These are phyloP conservation scores for Seriola aureovittata DNA, from an alignment of 2,113 vertebrate species.

Conservation along the genomic window DNA sequence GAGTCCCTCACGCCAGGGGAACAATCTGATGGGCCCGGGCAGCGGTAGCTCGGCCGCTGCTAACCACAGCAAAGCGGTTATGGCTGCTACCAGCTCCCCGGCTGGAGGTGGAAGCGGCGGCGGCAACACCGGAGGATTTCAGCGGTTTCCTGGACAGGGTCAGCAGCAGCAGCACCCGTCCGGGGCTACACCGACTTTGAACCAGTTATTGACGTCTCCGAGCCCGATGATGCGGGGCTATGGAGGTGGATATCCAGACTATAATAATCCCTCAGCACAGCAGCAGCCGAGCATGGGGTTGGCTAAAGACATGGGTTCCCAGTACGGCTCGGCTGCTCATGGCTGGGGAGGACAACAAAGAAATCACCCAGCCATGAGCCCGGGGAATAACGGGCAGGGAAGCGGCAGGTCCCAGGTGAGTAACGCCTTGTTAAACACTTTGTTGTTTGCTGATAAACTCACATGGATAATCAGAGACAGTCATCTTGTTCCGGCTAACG, in stretches of 20 bases:
- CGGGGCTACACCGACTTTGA: slow-evolving; percentile 92
- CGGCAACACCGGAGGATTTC: slow-evolving; percentile 82
- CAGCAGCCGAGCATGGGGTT: slow-evolving; percentile 83
- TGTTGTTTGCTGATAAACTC: not conserved
- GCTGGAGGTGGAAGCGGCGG: slow-evolving; percentile 52
- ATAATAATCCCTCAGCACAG: slow-evolving; percentile 83
- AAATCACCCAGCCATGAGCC: slow-evolving; percentile 89
- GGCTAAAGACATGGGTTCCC: slow-evolving; percentile 89
- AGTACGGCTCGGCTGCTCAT: slow-evolving; percentile 88
- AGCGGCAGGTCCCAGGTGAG: slow-evolving; percentile 90
- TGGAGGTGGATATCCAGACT: slow-evolving; percentile 89
- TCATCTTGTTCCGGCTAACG: slow-evolving; percentile 4
- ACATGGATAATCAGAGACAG: not conserved
- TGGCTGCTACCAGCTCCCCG: slow-evolving; percentile 81
- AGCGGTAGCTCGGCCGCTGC: slow-evolving; percentile 70
- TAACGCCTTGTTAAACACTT: not conserved
- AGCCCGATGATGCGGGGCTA: slow-evolving; percentile 94
- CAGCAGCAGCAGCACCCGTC: slow-evolving; percentile 85
- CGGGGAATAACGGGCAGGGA: slow-evolving; percentile 88
- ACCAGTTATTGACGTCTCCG: slow-evolving; percentile 93
- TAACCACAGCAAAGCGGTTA: slow-evolving; percentile 84
- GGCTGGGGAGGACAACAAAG: slow-evolving; percentile 91
- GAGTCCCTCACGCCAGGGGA: slow-evolving; percentile 88
- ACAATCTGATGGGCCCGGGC: slow-evolving; percentile 86
- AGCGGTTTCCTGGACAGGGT: slow-evolving; percentile 86